Evolutionary conservation across 2,888 invertebrate genomes (phyloP), one percentile per base, ranked within the genome.

Genomic region (Drosophila vallismaia): DNA sequence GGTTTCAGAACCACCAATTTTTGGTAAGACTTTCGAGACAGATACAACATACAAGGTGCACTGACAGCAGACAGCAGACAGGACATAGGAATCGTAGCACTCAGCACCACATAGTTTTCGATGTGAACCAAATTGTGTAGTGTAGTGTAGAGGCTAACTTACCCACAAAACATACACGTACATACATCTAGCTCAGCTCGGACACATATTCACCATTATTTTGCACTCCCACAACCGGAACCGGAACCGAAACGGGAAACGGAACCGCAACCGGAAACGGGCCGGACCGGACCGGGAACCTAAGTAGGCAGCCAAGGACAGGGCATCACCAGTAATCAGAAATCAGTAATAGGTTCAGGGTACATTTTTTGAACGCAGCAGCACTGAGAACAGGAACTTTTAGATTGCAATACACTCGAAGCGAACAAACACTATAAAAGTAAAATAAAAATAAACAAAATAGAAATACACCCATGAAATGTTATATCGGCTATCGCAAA

Each of bases 1-100:
- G 86, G 86, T 86, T 86, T 86, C 86, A 86, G 51, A 79, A 83
- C 86, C 86, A 86, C 86, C 86, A 86, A 86, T 86, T 86, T 85
- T 88, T 88, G 74, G 84, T 81, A 42, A 82, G 51, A 85, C 70
- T 87, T 87, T 82, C 80, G 70, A 73, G n/a, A 42, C 59, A 26
- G 59, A 58, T 51, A 68, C 54, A 56, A 38, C 19, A 58, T 51
- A 68, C 54, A 56, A 38, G 28, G 14, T 19, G 42, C 14, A 42
- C 42, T 19, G 48, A 10, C 12, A 33, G 9, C 6, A 49, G 44
- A 64, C 62, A 60, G 56, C 54, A 58, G n/a, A 36, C n/a, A 36
- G n/a, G n/a, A 36, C 36, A 36, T n/a, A 36, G n/a, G n/a, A 36
- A 36, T n/a, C 44, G 49, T 76, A 80, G 54, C 56, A 63, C 63